Evolutionary conservation across 2,888 invertebrate genomes (phyloP), one percentile per base, ranked within the genome.

Genomic region (Gasteruption jaculator): DNA sequence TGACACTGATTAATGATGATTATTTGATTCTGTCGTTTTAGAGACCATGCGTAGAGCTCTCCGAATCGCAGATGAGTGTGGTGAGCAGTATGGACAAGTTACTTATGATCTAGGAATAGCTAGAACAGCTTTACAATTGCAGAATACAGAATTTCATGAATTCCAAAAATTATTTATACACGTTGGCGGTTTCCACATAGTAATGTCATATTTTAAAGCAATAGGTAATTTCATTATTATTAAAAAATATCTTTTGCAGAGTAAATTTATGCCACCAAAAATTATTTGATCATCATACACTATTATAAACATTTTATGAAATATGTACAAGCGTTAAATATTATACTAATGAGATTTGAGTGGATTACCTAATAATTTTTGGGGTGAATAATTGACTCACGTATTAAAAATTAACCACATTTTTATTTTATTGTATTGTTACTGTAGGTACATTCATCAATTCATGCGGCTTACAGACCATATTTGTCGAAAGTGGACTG

Each of bases 111-210:
- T 60, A 20, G 60, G 51, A 6, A 54, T 57, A 11, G 54, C 54
- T 2, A 58, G 53, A 51, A 39, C 57, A 10, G 56, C 57, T 6
- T 38, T 53, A 3, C 48, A 52, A 45, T 53, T 62, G 14, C 57
- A 61, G 49, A 14, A 38, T 12, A 47, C 20, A 35, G 58, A 63
- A 38, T 27, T 31, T 22, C 52, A 58, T 34, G 46, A 39, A 49
- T 66, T 58, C 53, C 50, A 61, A 34, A 58, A 62, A 38, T 11
- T 68, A 45, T 68, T 65, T 45, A 61, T 68, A 27, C 58, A 65
- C 54, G 45, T 62, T 14, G 66, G 65, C 11, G 43, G 54, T 20
- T 68, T 72, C 52, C 57, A 61, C 48, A 39, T 59, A 29, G 41
- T 45, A 50, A 47, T 57, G 54, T 49, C 54, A 8, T 56, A 33